Evolutionary conservation across 2,797 vertebrate species (phyloP).

Genomic region (Champsocephalus esox): DNA sequence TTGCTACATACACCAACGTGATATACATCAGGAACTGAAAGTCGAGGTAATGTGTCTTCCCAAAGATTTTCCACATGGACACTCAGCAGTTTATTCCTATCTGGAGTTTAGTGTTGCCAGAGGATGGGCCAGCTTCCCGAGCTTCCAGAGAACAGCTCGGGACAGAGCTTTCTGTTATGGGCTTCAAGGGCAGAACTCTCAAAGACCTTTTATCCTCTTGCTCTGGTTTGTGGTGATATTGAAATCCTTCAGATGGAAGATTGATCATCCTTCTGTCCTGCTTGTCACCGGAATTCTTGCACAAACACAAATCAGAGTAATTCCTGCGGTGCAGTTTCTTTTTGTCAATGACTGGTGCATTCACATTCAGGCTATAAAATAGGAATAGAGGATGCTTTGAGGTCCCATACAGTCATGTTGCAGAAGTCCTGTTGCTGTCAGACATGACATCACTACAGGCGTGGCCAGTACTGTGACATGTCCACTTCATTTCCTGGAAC

Average conservation of each 20-base stretch:
- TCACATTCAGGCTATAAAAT: slow-evolving; percentile 74
- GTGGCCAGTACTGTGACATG: slow-evolving; percentile 99
- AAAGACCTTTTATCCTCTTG: slow-evolving; percentile 15
- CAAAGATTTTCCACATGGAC: slow-evolving; percentile 87
- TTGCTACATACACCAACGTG: slow-evolving; percentile 86
- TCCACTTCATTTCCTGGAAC: slow-evolving; percentile 98
- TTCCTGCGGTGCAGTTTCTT: slow-evolving; percentile 16
- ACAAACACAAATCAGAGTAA: slow-evolving; percentile 24
- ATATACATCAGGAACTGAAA: slow-evolving; percentile 86
- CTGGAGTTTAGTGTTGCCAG: slow-evolving; percentile 1
- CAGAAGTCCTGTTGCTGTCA: slow-evolving; percentile 11
- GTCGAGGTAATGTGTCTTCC: slow-evolving; percentile 85
- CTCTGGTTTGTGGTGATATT: slow-evolving; percentile 8
- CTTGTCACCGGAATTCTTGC: slow-evolving; percentile 80
- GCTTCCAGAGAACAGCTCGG: slow-evolving; percentile 42
- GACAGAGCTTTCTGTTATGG: slow-evolving; percentile 15
- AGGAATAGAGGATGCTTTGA: slow-evolving; percentile 61
- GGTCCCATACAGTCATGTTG: slow-evolving; percentile 21
- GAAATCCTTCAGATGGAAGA: slow-evolving; percentile 17
- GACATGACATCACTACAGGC: slow-evolving; percentile 90
- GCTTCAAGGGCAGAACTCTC: not conserved
- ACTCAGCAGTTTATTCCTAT: slow-evolving; percentile 79
- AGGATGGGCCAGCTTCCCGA: slow-evolving; percentile 27
- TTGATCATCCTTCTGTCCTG: slow-evolving; percentile 45
- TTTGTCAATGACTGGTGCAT: slow-evolving; percentile 58